Percentiles rank a stretch among this genome's conserved stretches.
These are phyloP conservation scores for Calcarius lapponicus DNA, from an alignment of 2,797 vertebrate genomes.

Conservation along the genomic window DNA sequence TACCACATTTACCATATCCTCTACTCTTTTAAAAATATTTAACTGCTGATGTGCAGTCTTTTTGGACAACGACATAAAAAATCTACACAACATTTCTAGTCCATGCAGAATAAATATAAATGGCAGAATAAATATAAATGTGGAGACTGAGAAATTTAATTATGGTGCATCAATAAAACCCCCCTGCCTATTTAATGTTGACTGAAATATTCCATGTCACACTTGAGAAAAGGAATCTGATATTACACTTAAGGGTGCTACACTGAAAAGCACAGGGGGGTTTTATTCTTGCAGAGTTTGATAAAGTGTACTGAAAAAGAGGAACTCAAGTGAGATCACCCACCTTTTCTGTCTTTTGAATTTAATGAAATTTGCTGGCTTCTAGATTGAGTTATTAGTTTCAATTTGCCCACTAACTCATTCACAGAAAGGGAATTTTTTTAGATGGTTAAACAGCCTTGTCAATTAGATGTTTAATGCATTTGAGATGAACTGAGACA, in stretches of 20 bases:
- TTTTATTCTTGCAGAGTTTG: not conserved
- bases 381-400: conserved; percentile 62
- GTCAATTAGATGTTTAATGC: conserved; percentile 71
- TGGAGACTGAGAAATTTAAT: not conserved
- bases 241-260: not conserved
- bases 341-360: conserved; percentile 45
- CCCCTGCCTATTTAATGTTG: not conserved
- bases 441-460: conserved; percentile 64
- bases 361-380: conserved; percentile 65
- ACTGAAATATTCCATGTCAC: not conserved
- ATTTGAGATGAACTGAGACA: conserved; percentile 68
- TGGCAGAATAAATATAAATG: not conserved
- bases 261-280: not conserved
- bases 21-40: not conserved
- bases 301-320: not conserved
- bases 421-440: conserved; percentile 67
- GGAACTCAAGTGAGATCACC: conserved; percentile 41
- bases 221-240: not conserved
- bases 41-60: not conserved
- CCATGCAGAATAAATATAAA: not conserved
- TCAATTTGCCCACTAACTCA: conserved; percentile 67
- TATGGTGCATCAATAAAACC: not conserved
- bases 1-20: not conserved
- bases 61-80: accelerated
- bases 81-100: not conserved